phyloP scores from a whole-genome alignment of 37 sponge, comb jelly and placozoan species.

The Diacarnus erythraeanus region DNA sequence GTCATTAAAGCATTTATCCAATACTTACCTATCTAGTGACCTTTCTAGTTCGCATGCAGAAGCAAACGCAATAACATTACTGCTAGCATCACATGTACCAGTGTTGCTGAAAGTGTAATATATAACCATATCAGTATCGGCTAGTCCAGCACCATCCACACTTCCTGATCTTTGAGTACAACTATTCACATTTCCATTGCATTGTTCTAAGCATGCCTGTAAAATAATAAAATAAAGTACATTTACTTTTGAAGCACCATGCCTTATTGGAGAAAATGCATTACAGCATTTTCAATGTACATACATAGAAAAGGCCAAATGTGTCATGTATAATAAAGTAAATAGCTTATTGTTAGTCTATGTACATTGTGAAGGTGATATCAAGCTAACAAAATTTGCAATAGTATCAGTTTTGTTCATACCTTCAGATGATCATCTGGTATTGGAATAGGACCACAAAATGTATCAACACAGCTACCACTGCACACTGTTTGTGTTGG shows the following conservation, averaged over 20 bases:
- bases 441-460: background rate
- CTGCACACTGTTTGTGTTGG: background rate
- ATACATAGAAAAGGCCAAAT: background rate
- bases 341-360: too few species aligned
- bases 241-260: too few species aligned
- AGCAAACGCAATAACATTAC: background rate
- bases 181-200: background rate
- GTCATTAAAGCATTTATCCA: too few species aligned
- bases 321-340: background rate
- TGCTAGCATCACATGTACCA: background rate
- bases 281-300: too few species aligned
- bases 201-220: background rate
- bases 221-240: too few species aligned
- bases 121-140: background rate
- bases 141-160: background rate
- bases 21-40: background rate
- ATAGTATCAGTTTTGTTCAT: too few species aligned
- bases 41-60: background rate
- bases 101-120: background rate
- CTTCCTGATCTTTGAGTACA: background rate
- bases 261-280: too few species aligned
- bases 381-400: too few species aligned
- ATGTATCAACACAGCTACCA: background rate
- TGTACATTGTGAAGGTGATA: too few species aligned
- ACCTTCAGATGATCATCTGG: background rate